phyloP scores from a whole-genome alignment of 2,797 vertebrate species.

The Melanotaenia maccullochi region DNA sequence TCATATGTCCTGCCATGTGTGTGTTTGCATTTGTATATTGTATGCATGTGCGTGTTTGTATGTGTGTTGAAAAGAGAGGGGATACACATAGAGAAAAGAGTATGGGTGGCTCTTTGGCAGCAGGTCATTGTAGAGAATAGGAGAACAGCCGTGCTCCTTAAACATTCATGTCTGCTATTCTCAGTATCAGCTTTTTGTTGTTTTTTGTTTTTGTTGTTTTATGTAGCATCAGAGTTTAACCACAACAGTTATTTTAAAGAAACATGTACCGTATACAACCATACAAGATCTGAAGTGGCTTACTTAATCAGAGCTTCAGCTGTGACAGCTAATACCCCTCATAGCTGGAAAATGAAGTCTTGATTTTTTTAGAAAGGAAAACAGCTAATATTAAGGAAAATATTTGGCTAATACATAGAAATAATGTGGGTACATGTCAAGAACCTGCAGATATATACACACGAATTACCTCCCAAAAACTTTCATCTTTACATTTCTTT shows the following conservation, averaged over 20 bases:
- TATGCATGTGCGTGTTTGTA: conserved; percentile 39
- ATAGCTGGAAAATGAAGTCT: no score
- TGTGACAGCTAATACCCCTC: not conserved
- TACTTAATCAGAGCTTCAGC: not conserved
- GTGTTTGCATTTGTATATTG: conserved; percentile 40
- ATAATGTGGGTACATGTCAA: not conserved
- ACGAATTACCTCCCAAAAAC: not conserved
- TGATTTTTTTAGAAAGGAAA: not conserved
- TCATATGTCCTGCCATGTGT: conserved; percentile 71
- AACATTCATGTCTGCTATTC: conserved; percentile 74
- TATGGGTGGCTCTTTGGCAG: conserved; percentile 70
- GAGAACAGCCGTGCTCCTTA: conserved; percentile 72
- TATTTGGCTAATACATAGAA: not conserved
- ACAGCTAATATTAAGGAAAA: not conserved
- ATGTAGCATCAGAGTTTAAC: conserved; percentile 35
- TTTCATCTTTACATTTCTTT: not conserved
- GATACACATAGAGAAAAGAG: conserved; percentile 4
- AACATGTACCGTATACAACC: not conserved
- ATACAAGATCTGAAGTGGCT: not conserved
- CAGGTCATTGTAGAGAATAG: conserved; percentile 62
- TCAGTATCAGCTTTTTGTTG: conserved; percentile 13
- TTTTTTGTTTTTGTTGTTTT: not conserved
- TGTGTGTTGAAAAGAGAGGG: conserved; percentile 21
- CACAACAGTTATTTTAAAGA: conserved; percentile 13
- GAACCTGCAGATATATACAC: not conserved